Base-by-base conservation (phyloP, 2,888 invertebrate species). In the Sipha maydis region DNA sequence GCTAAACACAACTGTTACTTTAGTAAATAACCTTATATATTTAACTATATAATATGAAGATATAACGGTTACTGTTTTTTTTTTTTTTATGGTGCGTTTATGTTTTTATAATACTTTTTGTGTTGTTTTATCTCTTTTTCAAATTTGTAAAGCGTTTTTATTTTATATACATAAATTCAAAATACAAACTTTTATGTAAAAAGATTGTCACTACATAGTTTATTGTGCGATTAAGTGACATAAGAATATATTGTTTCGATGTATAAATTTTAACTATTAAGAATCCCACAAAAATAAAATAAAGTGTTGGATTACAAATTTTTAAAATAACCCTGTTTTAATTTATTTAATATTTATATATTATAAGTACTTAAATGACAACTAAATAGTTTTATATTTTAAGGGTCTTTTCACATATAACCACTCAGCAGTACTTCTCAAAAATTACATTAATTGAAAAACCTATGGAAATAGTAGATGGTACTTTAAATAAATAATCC, bases 101-200 rank as follows among this genome's bases (percentile, higher is more conserved):
- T 79, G 79, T 73, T 82, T 88, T 80, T 86, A 71, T 86, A 79
- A 73, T 56, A 79, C 28, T 69, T 77, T 71, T 75, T n/a, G 82
- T 48, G 83, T 83, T 86, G 86, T 86, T 82, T 82, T 82, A 8
- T 76, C 31, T 28, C 17, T 78, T 76, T 88, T 80, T 61, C 80
- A 88, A 75, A 88, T 88, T 80, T 88, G 88, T 88, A 88, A 80
- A 88, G 80, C n/a, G 88, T 88, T 88, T 88, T 88, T 82, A 88
- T 88, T 75, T 80, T 75, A 75, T 82, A 82, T 79, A 79, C 79
- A 11, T 56, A 80, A 75, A 75, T 75, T 9, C 14, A 79, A 79
- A 71, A 77, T 41, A 80, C n/a, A 84, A 41, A 85, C 76, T 48
- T 77, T 11, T 78, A 34, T 78, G 34, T 78, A 54, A 85, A 78